Percentiles rank a stretch among this genome's conserved stretches.
Evolutionary conservation across 2,797 vertebrate genomes (phyloP).

Genomic region (Leptoclinus maculatus): DNA sequence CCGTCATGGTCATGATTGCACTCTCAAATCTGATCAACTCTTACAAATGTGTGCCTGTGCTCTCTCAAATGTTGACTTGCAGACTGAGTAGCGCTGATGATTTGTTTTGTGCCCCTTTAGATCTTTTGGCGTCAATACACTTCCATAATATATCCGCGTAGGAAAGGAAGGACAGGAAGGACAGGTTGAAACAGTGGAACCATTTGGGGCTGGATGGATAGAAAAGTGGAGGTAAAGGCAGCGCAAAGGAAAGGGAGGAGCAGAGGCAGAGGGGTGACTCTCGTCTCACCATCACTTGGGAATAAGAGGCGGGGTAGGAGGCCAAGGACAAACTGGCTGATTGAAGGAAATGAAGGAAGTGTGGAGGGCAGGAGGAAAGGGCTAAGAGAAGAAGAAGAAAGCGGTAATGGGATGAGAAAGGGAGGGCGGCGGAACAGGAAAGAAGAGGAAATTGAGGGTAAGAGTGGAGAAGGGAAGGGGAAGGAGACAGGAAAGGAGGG

Average conservation of each 20-base stretch:
- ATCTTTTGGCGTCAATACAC: background rate
- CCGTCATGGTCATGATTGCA: background rate
- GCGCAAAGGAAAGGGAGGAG: slow-evolving; percentile 5
- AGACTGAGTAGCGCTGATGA: slow-evolving; percentile 3
- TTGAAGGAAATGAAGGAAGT: slow-evolving; percentile 35
- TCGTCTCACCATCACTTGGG: slow-evolving; percentile 18
- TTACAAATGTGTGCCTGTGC: background rate
- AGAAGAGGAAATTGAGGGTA: slow-evolving; percentile 16
- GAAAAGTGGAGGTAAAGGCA: slow-evolving; percentile 25
- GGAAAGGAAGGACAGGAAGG: slow-evolving; percentile 12
- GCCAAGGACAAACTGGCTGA: slow-evolving; percentile 36
- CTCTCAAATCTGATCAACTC: background rate
- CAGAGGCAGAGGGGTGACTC: slow-evolving; percentile 10
- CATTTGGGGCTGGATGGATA: slow-evolving; percentile 16
- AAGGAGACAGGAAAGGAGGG: background rate
- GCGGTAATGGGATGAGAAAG: slow-evolving; percentile 39
- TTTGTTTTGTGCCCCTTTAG: background rate
- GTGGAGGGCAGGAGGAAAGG: slow-evolving; percentile 17
- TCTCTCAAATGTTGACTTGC: slow-evolving; percentile 21
- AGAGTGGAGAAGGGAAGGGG: background rate
- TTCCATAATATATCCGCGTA: slow-evolving; percentile 2
- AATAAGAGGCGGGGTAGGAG: background rate
- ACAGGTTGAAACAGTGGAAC: slow-evolving; percentile 35
- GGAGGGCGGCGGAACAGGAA: background rate
- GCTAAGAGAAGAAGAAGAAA: slow-evolving; percentile 17